These are phyloP conservation scores for Dolichotis patagonum DNA, from an alignment of 2,113 vertebrate species.

Conservation along the genomic window DNA sequence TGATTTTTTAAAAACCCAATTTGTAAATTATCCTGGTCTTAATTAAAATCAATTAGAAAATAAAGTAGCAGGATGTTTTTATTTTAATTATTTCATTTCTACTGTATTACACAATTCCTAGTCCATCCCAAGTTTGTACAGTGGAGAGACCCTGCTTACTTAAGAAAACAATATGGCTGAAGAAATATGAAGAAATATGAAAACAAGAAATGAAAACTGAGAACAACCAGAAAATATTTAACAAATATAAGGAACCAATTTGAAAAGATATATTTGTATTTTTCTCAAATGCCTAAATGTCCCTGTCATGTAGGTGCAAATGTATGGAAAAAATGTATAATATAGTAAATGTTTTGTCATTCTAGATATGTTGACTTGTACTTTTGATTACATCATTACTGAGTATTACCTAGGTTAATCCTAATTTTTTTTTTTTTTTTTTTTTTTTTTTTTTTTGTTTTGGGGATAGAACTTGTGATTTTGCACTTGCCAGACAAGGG, in stretches of 20 bases:
- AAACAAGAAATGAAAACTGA: neutral
- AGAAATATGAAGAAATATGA: neutral
- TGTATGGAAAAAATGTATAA: neutral
- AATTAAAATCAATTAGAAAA: conserved; percentile 48
- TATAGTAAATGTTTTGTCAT: neutral
- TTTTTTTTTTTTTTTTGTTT: too few species aligned
- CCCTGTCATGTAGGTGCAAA: neutral
- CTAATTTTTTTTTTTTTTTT: neutral
- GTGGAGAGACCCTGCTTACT: too few species aligned
- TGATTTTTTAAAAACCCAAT: neutral
- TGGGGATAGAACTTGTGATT: too few species aligned
- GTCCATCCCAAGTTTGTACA: neutral
- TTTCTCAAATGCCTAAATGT: neutral
- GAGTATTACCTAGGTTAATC: neutral
- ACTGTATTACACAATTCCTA: neutral
- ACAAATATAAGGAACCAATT: conserved; percentile 4
- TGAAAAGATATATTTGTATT: neutral
- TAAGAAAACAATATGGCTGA: too few species aligned
- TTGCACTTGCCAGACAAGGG: too few species aligned
- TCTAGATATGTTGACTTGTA: neutral
- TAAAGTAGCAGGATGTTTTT: neutral
- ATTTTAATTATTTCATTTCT: conserved; percentile 42
- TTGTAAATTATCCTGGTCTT: conserved; percentile 56
- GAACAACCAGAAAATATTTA: neutral
- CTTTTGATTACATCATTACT: neutral